Evolutionary conservation across 2,888 invertebrate genomes (phyloP), one percentile per base, ranked within the genome.

Genomic region (Melitaea athalia): DNA sequence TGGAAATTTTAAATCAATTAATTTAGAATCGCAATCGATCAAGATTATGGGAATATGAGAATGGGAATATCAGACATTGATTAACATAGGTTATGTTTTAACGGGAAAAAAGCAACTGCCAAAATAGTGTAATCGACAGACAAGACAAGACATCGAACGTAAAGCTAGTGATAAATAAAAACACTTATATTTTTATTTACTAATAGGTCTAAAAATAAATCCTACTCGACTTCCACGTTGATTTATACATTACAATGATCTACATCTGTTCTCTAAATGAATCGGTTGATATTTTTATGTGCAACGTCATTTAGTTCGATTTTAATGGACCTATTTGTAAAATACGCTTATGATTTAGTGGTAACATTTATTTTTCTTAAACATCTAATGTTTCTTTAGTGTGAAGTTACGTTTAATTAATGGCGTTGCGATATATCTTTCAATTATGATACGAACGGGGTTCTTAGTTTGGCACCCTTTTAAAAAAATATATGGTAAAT

Each of bases 241-340:
- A 82, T 84, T 83, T 84, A 81, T 78, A 77, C 73, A 74, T 75
- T 75, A 78, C 79, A 81, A 79, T 80, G 78, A 82, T 83, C 81
- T 81, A 79, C 71, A 70, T 73, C 73, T 70, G 70, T 69, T 57
- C 71, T 72, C 75, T 69, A 78, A 85, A 82, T 71, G 79, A 75
- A 79, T 77, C 64, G 70, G 79, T 75, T 83, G 85, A 86, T 81
- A 78, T 76, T 81, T 87, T 86, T 84, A 87, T 79, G 81, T 74
- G 74, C 63, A 42, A 62, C 72, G 72, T 76, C 75, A 72, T 75
- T 68, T 71, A 65, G 57, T 65, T 68, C 69, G 72, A 70, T 63
- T 72, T 74, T 72, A 71, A 74, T 71, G 73, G 61, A 57, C 53
- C 72, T 64, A 72, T 72, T 72, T 63, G 70, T 70, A 68, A n/a